Evolutionary conservation across 2,888 invertebrate species (phyloP), one percentile per base, ranked within the genome.

Genomic region (Agonopterix alstromeriana): DNA sequence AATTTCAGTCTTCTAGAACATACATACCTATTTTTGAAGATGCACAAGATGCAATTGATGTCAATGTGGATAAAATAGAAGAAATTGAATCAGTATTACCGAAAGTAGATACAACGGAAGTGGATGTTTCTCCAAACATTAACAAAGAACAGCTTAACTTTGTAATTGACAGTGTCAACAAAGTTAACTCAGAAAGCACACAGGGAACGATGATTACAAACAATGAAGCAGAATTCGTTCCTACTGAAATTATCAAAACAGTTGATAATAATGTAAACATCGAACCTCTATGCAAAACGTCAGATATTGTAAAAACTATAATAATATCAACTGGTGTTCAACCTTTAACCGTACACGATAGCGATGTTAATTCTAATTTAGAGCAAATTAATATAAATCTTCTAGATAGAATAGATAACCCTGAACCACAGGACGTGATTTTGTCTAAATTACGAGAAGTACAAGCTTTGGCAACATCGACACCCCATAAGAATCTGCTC

Each of bases 381-480:
- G n/a, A 8, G 8, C 14, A 43, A 48, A 14, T 43, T 51, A 46
- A 36, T 14, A 36, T 40, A 42, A 48, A 50, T 50, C 10, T 46
- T 42, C 38, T 43, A 17, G 43, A 56, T 41, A 43, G 27, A 46
- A 52, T 47, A 48, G 53, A 17, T 5, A 27, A 27, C 5, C 27
- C 27, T 27, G 27, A 27, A 27, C 27, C 27, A 27, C 27, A 27
- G 27, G 27, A 27, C 7, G 27, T 27, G 27, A 27, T 27, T 5
- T 27, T 27, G 27, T 27, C 27, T 27, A 27, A 27, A 27, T 27
- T 27, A 27, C 27, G 7, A 27, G 58, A 61, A 42, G 12, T 53
- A 36, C 36, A 67, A 54, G 82, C 80, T 47, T 59, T 82, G 46
- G 82, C 82, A n/a, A 82, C 82, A 8, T 85, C 83, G 3, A 86